phyloP scores from a whole-genome alignment of 2,888 invertebrate species.

The Plusia festucae region DNA sequence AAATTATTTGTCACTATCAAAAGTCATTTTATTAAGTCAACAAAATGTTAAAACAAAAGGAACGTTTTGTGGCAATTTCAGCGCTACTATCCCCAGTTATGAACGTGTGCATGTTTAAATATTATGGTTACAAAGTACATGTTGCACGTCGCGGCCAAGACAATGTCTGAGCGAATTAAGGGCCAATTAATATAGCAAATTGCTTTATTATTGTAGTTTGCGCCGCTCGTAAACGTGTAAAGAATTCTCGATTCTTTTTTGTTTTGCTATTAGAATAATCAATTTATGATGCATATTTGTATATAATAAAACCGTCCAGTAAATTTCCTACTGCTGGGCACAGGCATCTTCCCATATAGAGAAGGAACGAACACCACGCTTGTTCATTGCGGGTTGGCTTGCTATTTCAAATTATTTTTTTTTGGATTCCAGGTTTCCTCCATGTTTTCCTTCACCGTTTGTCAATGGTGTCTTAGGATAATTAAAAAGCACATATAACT shows the following conservation, averaged over 20 bases:
- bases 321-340: no score
- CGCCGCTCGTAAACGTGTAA: slow-evolving; percentile 71
- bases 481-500: no score
- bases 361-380: no score
- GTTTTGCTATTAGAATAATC: slow-evolving; percentile 34
- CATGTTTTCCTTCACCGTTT: no score
- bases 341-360: no score
- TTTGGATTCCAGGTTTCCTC: no score
- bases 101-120: slow-evolving; percentile 41
- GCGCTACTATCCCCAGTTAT: slow-evolving; percentile 27
- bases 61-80: slow-evolving; percentile 26
- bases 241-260: slow-evolving; percentile 33
- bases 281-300: slow-evolving; percentile 10
- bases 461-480: no score
- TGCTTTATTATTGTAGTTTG: slow-evolving; percentile 79
- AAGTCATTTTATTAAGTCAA: no score
- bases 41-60: not conserved
- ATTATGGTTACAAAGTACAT: slow-evolving; percentile 71
- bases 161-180: slow-evolving; percentile 77
- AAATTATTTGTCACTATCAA: no score
- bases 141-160: slow-evolving; percentile 60
- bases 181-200: slow-evolving; percentile 82
- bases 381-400: no score
- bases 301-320: slow-evolving; percentile 5
- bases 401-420: no score